Evolutionary conservation across 2,113 vertebrate genomes (phyloP).

Genomic region (Notothenia coriiceps): DNA sequence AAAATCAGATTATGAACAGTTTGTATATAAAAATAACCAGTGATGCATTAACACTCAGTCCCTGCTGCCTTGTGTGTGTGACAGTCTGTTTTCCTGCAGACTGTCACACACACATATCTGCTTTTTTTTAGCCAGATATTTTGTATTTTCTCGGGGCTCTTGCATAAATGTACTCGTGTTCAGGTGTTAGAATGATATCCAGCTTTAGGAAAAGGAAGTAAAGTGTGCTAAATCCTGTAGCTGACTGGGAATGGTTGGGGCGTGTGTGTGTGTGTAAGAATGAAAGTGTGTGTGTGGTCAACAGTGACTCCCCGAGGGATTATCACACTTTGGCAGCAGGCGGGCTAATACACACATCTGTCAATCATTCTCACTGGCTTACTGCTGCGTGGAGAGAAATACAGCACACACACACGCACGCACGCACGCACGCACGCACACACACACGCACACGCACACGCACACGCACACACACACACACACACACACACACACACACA

Average conservation of each 20-base stretch:
- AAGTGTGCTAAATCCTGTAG: conserved; percentile 13
- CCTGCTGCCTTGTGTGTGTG: conserved; percentile 2
- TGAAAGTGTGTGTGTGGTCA: not conserved
- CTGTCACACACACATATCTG: not conserved
- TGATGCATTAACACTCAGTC: conserved; percentile 29
- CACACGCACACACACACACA: conserved; percentile 16
- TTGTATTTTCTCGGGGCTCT: not conserved
- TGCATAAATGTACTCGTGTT: not conserved
- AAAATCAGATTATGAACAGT: not conserved
- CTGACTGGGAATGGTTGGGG: not conserved
- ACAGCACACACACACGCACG: conserved; percentile 27
- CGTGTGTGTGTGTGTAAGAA: not conserved
- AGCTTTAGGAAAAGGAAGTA: not conserved
- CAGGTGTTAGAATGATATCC: not conserved
- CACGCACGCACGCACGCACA: conserved; percentile 1
- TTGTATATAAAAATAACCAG: conserved; percentile 19
- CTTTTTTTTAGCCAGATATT: not conserved
- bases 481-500: not conserved
- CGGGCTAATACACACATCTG: conserved; percentile 62
- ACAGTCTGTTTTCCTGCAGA: conserved; percentile 28
- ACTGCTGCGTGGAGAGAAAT: conserved; percentile 54
- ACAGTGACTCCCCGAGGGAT: conserved; percentile 39
- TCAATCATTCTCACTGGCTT: conserved; percentile 76
- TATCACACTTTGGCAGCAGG: conserved; percentile 62
- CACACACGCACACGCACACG: conserved; percentile 14